Percentiles rank a stretch among this genome's conserved stretches.
Evolutionary conservation across 2,797 vertebrate genomes (phyloP).

Genomic region (Parambassis ranga): DNA sequence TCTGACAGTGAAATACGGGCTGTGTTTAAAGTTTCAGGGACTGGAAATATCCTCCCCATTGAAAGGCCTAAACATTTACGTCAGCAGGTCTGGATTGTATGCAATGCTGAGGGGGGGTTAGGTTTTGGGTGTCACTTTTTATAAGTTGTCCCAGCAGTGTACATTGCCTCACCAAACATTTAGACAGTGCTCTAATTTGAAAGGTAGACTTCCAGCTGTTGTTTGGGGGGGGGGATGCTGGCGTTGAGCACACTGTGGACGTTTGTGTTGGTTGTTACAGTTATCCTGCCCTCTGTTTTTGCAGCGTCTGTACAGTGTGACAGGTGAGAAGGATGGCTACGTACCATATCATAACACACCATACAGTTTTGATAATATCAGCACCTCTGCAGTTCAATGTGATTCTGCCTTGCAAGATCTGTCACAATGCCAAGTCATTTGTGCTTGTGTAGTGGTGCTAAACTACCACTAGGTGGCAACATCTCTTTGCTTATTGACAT

Average conservation of each 20-base stretch:
- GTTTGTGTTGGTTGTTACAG: neutral
- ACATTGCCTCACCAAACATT: conserved; percentile 62
- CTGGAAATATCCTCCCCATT: conserved; percentile 66
- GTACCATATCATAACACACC: neutral
- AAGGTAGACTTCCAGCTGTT: conserved; percentile 20
- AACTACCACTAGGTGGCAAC: conserved; percentile 60
- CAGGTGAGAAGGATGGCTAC: neutral
- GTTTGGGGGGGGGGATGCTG: too few relatives aligned
- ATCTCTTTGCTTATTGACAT: conserved; percentile 7
- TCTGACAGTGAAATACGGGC: conserved; percentile 60
- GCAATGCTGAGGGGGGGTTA: conserved; percentile 34
- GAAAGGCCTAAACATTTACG: conserved; percentile 60
- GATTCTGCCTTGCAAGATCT: neutral
- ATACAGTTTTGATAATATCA: conserved; percentile 13
- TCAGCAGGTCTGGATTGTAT: conserved; percentile 56
- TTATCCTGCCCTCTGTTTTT: neutral
- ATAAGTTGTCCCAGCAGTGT: conserved; percentile 55
- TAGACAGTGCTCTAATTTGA: conserved; percentile 52
- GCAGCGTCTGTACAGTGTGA: neutral
- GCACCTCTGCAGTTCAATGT: conserved; percentile 8
- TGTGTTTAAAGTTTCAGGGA: conserved; percentile 72
- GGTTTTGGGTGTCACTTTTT: conserved; percentile 62
- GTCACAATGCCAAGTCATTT: neutral
- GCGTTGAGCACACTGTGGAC: too few relatives aligned
- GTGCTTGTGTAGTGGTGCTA: conserved; percentile 15